A percentile compares a stretch with the other conserved stretches of the same genome.
These are phyloP conservation scores for Tipula helvola DNA, from an alignment of 2,888 invertebrate species.

Conservation along the genomic window DNA sequence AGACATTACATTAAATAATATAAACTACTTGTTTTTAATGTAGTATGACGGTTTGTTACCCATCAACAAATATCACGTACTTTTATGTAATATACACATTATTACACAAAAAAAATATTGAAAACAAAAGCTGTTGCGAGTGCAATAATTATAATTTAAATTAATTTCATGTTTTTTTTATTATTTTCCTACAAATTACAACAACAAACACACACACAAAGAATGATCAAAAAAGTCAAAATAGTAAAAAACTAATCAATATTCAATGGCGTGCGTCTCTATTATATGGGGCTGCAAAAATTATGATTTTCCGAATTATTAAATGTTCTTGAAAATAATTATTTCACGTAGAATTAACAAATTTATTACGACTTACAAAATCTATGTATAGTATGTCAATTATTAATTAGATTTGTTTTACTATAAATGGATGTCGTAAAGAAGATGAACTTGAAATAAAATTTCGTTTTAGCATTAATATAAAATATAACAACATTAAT, in stretches of 20 bases:
- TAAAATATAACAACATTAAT: no score
- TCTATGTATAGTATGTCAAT: no score
- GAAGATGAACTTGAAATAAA: not conserved
- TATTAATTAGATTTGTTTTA: not conserved
- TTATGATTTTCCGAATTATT: not conserved
- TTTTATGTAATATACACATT: not conserved
- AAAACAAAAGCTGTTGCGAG: not conserved
- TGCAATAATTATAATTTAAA: not conserved
- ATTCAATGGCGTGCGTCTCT: not conserved
- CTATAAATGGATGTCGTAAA: not conserved
- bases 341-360: not conserved
- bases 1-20: not conserved
- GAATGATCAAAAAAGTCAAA: not conserved
- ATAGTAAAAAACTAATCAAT: not conserved
- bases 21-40: no score
- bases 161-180: not conserved
- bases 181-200: not conserved
- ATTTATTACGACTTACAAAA: not conserved
- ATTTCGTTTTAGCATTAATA: no score
- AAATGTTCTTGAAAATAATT: not conserved
- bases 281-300: not conserved
- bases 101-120: not conserved
- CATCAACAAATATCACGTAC: not conserved
- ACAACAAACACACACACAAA: not conserved
- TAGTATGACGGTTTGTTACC: not conserved